These are phyloP conservation scores for Narcine bancroftii DNA, from an alignment of 2,113 vertebrate genomes.

Conservation along the genomic window DNA sequence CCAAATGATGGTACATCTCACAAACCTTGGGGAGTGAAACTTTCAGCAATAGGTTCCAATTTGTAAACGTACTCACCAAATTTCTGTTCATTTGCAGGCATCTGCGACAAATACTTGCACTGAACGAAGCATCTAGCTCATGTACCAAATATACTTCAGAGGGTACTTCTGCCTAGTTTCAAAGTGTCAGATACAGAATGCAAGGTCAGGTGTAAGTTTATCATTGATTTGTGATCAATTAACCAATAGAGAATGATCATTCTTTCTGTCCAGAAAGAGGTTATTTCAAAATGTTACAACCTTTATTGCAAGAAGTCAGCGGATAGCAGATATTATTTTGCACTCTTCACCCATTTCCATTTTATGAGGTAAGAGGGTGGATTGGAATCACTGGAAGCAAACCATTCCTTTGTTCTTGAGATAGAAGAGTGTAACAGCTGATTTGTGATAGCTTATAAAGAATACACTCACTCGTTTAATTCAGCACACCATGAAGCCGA, in stretches of 20 bases:
- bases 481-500: too few relatives aligned
- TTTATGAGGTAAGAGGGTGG: not conserved
- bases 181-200: not conserved
- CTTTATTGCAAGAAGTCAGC: not conserved
- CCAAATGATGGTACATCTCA: not conserved
- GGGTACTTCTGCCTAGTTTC: not conserved
- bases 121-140: not conserved
- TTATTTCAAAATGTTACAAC: not conserved
- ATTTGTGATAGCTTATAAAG: too few relatives aligned
- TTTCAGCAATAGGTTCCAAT: not conserved
- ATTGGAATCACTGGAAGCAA: not conserved
- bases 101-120: not conserved
- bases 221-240: not conserved
- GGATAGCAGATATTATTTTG: not conserved
- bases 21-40: not conserved
- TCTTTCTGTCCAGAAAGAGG: not conserved
- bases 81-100: not conserved
- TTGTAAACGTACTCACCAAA: not conserved
- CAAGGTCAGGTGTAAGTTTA: not conserved
- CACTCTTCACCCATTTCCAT: not conserved
- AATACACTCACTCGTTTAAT: too few relatives aligned
- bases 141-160: not conserved
- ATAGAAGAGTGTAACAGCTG: too few relatives aligned
- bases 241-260: not conserved
- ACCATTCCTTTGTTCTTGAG: not conserved